phyloP scores from a whole-genome alignment of 2,888 invertebrate genomes.

The Synergus itoensis region DNA sequence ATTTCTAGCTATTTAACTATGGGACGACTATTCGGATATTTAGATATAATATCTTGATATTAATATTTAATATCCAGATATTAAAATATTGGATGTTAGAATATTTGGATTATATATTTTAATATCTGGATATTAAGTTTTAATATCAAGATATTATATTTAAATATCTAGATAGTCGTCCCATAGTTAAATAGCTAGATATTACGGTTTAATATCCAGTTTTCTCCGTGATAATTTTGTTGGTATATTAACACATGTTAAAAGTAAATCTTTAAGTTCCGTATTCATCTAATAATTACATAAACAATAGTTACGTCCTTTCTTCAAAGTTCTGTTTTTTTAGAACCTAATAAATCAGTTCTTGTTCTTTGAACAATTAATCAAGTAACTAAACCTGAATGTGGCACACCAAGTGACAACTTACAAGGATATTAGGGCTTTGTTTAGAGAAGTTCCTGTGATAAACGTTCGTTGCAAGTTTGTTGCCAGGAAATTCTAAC shows the following conservation, averaged over 20 bases:
- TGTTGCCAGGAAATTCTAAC: slow-evolving; percentile 1
- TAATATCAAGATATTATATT: too few species aligned
- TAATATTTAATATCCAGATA: too few species aligned
- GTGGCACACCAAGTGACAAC: not conserved
- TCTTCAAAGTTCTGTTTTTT: not conserved
- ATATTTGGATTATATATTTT: too few species aligned
- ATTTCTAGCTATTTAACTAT: too few species aligned
- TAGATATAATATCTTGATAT: too few species aligned
- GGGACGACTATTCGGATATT: too few species aligned
- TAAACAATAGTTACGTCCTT: not conserved
- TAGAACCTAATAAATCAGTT: not conserved
- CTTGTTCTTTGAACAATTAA: slow-evolving; percentile 11
- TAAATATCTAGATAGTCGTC: too few species aligned
- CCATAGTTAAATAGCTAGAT: too few species aligned
- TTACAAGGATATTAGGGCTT: slow-evolving; percentile 18
- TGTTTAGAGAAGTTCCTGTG: slow-evolving; percentile 15
- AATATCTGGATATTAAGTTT: too few species aligned
- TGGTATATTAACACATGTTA: not conserved
- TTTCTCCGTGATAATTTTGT: too few species aligned
- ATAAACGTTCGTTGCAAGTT: slow-evolving; percentile 24
- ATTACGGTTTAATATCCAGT: too few species aligned
- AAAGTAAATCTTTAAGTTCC: not conserved
- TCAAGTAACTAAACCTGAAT: slow-evolving; percentile 7
- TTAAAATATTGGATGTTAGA: too few species aligned
- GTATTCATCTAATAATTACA: not conserved